Evolutionary conservation across 2,888 invertebrate genomes (phyloP).

Genomic region (Aphodius sticticus): DNA sequence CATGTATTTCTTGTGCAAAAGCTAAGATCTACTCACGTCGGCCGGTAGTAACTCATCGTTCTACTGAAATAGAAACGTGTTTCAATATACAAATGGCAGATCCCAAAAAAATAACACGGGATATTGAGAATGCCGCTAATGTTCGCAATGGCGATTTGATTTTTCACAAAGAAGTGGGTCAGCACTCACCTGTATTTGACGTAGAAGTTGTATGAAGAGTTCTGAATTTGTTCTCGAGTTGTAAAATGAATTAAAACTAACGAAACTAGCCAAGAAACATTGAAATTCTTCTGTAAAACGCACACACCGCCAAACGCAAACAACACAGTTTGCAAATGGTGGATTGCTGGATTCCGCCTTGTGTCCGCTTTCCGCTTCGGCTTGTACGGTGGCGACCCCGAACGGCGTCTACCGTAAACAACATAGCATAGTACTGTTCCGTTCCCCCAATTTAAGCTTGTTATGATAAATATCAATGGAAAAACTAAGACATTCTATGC

Average conservation of each 20-base stretch:
- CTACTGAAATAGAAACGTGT: conserved; percentile 51
- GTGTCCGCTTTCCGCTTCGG: neutral
- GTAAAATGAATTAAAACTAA: neutral
- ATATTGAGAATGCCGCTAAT: neutral
- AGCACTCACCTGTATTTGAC: conserved; percentile 7
- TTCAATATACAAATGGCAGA: conserved; percentile 28
- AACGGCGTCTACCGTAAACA: neutral
- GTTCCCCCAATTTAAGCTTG: neutral
- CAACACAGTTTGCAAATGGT: conserved; percentile 8
- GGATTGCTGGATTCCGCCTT: neutral
- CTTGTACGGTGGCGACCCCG: neutral
- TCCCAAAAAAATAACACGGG: neutral
- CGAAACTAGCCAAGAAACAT: neutral
- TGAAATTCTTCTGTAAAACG: neutral
- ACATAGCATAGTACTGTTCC: neutral
- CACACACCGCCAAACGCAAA: neutral
- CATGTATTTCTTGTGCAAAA: conserved; percentile 11
- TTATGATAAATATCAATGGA: neutral
- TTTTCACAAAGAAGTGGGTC: neutral
- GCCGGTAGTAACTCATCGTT: conserved; percentile 55
- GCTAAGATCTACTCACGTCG: conserved; percentile 49
- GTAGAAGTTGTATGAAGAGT: neutral
- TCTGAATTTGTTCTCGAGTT: neutral
- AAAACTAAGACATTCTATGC: neutral
- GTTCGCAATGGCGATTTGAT: conserved; percentile 8